Conservation (phyloP, 1,140 invertebrate species). For the Paramacrobiotus metropolitanus region DNA sequence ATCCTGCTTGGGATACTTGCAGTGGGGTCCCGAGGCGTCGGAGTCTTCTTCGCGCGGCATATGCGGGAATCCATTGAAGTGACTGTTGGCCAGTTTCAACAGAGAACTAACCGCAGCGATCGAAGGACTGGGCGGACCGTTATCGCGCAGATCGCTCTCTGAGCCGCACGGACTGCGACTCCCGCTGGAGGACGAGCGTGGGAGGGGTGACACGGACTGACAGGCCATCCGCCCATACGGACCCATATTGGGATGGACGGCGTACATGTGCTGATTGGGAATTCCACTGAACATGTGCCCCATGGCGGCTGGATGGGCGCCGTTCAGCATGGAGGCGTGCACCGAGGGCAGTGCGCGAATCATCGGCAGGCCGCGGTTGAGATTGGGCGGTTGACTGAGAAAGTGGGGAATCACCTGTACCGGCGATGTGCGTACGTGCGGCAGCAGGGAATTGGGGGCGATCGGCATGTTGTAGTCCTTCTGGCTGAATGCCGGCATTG, state of each 20-base stretch:
- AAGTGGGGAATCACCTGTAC: constrained; percentile 8
- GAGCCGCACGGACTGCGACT: background rate
- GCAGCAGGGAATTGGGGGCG: constrained; percentile 1
- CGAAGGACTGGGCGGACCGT: constrained; percentile 4
- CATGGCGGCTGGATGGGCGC: background rate
- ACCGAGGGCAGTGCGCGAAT: background rate
- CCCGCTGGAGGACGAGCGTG: background rate
- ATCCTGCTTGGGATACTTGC: background rate
- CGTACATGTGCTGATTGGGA: background rate
- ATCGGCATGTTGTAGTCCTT: background rate
- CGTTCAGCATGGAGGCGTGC: background rate
- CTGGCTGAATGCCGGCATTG: constrained; percentile 15
- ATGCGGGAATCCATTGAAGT: background rate
- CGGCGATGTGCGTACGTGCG: background rate
- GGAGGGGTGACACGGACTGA: background rate
- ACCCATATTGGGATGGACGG: background rate
- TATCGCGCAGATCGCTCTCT: background rate
- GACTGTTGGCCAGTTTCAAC: background rate
- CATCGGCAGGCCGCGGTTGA: background rate
- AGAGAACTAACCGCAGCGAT: constrained; percentile 5
- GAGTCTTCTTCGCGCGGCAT: constrained; percentile 2
- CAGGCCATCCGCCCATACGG: background rate
- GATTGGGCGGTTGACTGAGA: constrained; percentile 5
- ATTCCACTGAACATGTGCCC: background rate
- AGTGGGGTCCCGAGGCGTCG: background rate